phyloP scores from a whole-genome alignment of 2,113 vertebrate species.

The Siniperca knerii region DNA sequence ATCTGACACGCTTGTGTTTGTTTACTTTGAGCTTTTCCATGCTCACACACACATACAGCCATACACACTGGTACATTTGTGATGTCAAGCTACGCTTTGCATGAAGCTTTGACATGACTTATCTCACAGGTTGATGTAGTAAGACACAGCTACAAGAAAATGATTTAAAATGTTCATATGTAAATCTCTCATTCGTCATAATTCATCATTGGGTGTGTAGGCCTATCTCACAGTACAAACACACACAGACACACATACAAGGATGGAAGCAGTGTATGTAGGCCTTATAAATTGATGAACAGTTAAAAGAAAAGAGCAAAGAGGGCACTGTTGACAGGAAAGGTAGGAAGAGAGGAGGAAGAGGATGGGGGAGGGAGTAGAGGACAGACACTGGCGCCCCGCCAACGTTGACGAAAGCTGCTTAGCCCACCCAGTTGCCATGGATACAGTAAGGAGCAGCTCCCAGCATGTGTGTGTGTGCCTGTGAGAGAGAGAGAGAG shows the following conservation, averaged over 20 bases:
- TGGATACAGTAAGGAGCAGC: constrained; percentile 91
- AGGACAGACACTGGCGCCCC: constrained; percentile 85
- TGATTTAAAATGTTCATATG: not conserved
- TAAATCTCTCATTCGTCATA: constrained; percentile 43
- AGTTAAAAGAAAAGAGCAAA: constrained; percentile 51
- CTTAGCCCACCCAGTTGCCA: constrained; percentile 93
- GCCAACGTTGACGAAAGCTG: constrained; percentile 90
- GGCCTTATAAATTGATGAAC: constrained; percentile 32
- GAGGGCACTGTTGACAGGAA: constrained; percentile 53
- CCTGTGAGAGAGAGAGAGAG: constrained; percentile 50
- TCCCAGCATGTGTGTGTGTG: constrained; percentile 65
- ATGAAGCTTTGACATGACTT: not conserved
- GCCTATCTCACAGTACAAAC: not conserved
- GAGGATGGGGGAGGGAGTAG: constrained; percentile 79
- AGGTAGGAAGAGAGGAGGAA: constrained; percentile 70
- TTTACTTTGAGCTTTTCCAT: constrained; percentile 38
- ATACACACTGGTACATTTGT: constrained; percentile 1
- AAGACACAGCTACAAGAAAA: not conserved
- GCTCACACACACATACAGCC: not conserved
- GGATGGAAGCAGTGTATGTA: constrained; percentile 13
- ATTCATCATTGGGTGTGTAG: constrained; percentile 23
- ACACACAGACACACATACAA: not conserved
- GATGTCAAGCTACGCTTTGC: constrained; percentile 25
- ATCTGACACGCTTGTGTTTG: constrained; percentile 6
- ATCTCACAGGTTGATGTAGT: not conserved